Base-by-base conservation (phyloP, 2,797 vertebrate genomes). In the Epinephelus malabaricus region DNA sequence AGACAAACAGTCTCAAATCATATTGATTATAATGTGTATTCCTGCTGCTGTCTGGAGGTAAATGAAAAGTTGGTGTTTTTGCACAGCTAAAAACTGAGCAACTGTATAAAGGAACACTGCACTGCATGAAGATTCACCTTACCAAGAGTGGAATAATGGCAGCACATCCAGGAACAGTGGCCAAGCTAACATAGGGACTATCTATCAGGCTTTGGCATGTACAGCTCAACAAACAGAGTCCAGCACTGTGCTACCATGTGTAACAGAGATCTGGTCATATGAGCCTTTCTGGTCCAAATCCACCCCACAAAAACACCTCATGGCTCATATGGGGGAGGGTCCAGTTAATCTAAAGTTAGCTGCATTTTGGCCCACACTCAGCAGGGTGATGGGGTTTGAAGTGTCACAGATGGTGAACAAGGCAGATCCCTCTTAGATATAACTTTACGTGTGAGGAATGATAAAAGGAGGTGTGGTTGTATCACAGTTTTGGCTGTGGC, bases 131-230 rank as follows among this genome's bases (percentile, higher is more conserved):
- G 77, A 79, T 74, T 73, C 64, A 76, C 81, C 63, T 79, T 58
- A 51, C 21, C 25, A 72, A 63, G 69, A 79, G 49, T 79, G 80
- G 86, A 91, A 89, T 66, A 86, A 83, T 18, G 18, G 69, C 65
- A 81, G 68, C 81, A 51, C 76, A 76, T 75, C 67, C 84, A 86
- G 70, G 38, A 80, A 73, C 59, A 65, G 51, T 73, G 4, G 86
- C 90, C 86, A 88, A 81, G 65, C 65, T n/a, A 69, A 86, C 69
- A 78, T 9, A 30, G 78, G 81, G 83, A 83, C 84, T 8, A 87
- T 88, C 78, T 65, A 91, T 89, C 87, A 89, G 60, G 67, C 76
- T 83, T 79, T 81, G 86, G 81, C 80, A 84, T 49, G 51, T 77
- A 66, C n/a, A 51, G 49, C 67, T 70, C 73, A 71, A 82, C 64